A percentile compares a stretch with the other conserved stretches of the same genome.
Evolutionary conservation across 1,140 invertebrate species (phyloP).

Genomic region (Drosophila sechellia): DNA sequence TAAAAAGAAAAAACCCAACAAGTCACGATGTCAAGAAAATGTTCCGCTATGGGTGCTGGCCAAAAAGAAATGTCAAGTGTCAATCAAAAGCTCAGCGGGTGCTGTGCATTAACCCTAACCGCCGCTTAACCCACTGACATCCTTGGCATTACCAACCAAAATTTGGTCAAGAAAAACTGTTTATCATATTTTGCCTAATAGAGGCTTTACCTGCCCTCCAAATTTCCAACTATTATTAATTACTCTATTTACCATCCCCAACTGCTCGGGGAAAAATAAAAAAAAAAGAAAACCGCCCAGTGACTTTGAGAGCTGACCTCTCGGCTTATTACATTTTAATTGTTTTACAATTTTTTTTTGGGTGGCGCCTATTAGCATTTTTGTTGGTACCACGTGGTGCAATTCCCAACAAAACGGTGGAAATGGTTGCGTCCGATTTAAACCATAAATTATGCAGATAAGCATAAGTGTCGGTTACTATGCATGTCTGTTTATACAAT

Average conservation of each 20-base stretch:
- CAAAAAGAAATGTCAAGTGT: constrained; percentile 68
- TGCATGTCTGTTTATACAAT: constrained; percentile 40
- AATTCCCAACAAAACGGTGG: constrained; percentile 60
- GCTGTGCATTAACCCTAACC: constrained; percentile 18
- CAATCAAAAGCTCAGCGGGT: constrained; percentile 69
- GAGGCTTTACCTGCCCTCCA: constrained; percentile 62
- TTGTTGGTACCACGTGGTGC: constrained; percentile 67
- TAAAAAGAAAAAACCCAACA: constrained; percentile 23
- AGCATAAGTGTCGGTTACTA: constrained; percentile 57
- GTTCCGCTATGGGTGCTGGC: constrained; percentile 48
- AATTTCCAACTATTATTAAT: constrained; percentile 65
- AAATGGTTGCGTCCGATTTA: constrained; percentile 72
- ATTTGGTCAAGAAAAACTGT: constrained; percentile 62
- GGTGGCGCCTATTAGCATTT: constrained; percentile 77
- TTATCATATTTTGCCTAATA: constrained; percentile 75
- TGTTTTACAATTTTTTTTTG: constrained; percentile 73
- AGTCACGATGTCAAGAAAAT: constrained; percentile 70
- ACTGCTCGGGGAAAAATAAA: constrained; percentile 1
- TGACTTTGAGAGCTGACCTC: constrained; percentile 51
- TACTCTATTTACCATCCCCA: constrained; percentile 64
- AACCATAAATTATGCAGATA: constrained; percentile 81
- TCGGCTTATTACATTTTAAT: constrained; percentile 79
- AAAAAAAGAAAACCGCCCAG: constrained; percentile 38
- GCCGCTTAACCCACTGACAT: constrained; percentile 38
- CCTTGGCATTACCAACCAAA: constrained; percentile 45